Evolutionary conservation across 2,113 vertebrate species (phyloP), one percentile per base, ranked within the genome.

Genomic region (Indicator maculatus): DNA sequence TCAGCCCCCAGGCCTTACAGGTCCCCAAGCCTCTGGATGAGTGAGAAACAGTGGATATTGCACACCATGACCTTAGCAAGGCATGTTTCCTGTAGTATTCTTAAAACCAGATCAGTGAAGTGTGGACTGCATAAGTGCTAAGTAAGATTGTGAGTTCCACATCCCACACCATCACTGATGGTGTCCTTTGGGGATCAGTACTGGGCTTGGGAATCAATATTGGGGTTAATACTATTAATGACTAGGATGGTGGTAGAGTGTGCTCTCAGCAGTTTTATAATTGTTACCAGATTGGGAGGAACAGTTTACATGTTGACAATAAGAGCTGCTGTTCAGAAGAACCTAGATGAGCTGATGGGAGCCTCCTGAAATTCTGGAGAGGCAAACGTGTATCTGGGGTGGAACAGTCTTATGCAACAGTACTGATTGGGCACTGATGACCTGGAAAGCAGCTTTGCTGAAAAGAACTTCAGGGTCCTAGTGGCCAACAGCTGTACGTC

Each of bases 301-400:
- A 17, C 65, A 10, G 20, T 33, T 71, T 31, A 24, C 36, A 17
- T 52, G 13, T 23, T 88, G 71, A 53, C 74, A 67, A 30, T 66
- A 58, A 44, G 8, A 16, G 33, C 17, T 80, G 44, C 73, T 74
- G 3, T 70, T 91, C 33, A 39, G 23, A 77, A 23, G 14, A 15
- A 55, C 20, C 36, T 67, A 64, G 12, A 13, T 71, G 24, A 9
- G 10, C 79, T 67, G 38, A 75, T 50, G 45, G 13, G 20, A 67
- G 55, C 33, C 27, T 64, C 18, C 58, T 64, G 61, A 92, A 87
- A 36, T 71, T 78, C 27, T 41, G 63, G 56, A 92, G 23, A 27
- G 3, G 4, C 30, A 19, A 52, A 33, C 1, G 1, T n/a, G 24
- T 59, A 39, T 12, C 7, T 63, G 16, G 17, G 4, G 2, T 72